These are phyloP conservation scores for Chloropsis hardwickii DNA, from an alignment of 2,113 vertebrate species.

Conservation along the genomic window DNA sequence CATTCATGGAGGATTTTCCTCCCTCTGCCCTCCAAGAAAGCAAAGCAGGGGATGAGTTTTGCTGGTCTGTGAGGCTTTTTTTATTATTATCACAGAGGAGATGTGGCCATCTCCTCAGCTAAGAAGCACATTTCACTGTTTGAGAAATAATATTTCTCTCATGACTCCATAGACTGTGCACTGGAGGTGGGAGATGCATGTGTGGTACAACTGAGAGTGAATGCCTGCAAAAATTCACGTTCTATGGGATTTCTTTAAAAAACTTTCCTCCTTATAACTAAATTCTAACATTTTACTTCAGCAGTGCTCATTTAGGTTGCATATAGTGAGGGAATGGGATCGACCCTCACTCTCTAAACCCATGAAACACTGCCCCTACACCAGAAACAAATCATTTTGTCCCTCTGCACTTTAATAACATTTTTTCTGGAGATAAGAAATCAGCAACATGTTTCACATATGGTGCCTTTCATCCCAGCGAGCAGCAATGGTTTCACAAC, in stretches of 20 bases:
- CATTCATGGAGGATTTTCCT: neutral
- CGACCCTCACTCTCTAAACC: neutral
- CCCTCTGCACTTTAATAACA: neutral
- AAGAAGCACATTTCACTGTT: neutral
- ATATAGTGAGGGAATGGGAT: neutral
- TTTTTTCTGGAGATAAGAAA: neutral
- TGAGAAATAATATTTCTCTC: neutral
- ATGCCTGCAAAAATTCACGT: neutral
- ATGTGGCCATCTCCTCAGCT: neutral
- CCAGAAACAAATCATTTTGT: neutral
- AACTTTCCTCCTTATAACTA: neutral
- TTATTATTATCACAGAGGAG: neutral
- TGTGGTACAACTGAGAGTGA: rapidly evolving
- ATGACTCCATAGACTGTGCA: neutral
- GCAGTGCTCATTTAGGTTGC: rapidly evolving
- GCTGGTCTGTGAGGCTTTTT: neutral
- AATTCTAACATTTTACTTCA: neutral
- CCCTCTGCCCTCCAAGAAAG: neutral
- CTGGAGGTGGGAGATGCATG: neutral
- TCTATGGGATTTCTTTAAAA: neutral
- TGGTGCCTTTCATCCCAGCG: neutral
- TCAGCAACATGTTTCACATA: neutral
- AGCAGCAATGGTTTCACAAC: neutral
- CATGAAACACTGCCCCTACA: neutral
- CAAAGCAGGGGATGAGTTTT: neutral